Base-by-base conservation (phyloP, 2,797 vertebrate genomes). In the Mallotus villosus region DNA sequence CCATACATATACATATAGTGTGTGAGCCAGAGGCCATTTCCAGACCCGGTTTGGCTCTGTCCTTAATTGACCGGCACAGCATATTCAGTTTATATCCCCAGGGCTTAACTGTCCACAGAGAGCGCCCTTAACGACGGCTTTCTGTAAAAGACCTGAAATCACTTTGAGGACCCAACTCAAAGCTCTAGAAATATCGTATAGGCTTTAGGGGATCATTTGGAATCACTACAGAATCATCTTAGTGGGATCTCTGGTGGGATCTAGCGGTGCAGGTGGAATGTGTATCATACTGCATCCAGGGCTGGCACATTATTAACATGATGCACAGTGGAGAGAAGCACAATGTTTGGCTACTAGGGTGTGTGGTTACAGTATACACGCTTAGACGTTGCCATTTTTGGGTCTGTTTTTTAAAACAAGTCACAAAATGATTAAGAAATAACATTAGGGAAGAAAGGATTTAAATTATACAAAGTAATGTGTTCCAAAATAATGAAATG, bases 51-150 rank as follows among this genome's bases (percentile, higher is more conserved):
- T 46, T 46, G 41, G 41, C 41, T 37, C 51, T 46, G 58, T 67
- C 59, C 73, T 75, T 79, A 86, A 80, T 83, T 85, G 85, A 83
- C 66, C 88, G 78, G 70, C 58, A 70, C 77, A 72, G 81, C 74
- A 76, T 76, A 78, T 80, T 81, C 83, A 79, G 74, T 63, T 11
- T 9, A 74, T 68, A 71, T 89, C 81, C 77, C 79, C 34, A 34
- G 76, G 71, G 80, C 68, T 75, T 12, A 68, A 41, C 19, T 32
- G 74, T 75, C 73, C 72, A 73, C 51, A 63, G 80, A 74, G 24
- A 62, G 27, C 21, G 21, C 58, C 21, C 11, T 25, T 11, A 60
- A 60, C 14, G 58, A 60, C 25, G 24, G 76, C 72, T 22, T 34
- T 27, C 79, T 69, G 72, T 72, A 78, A 84, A 85, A 82, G 69